Base-by-base conservation (phyloP, 2,888 invertebrate genomes). In the Pandemis corylana region DNA sequence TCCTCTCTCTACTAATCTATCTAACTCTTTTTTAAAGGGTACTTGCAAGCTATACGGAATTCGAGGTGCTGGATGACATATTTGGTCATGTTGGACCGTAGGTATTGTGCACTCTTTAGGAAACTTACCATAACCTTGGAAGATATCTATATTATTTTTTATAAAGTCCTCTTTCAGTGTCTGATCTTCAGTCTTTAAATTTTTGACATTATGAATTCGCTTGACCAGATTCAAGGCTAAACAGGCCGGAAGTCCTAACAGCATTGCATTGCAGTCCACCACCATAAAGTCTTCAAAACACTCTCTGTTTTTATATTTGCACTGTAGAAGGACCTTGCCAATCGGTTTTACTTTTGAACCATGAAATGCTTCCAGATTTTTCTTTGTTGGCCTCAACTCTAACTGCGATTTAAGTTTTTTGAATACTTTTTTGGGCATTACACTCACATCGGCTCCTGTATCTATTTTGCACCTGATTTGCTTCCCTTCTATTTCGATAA, bases 391-490 rank as follows among this genome's bases (percentile, higher is more conserved):
- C 42, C 46, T 68, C 28, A 68, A n/a, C 13, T 59, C 2, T n/a
- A 59, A 59, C 1, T 61, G n/a, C 9, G 61, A 20, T 6, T 36
- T 7, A 4, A 56, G 13, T 2, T 49, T 46, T n/a, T 68, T 10
- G 28, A 61, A 68, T 5, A 61, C 13, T 44, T 6, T 61, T 13
- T 10, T 9, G 9, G 77, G 74, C 78, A 78, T 75, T 12, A 77
- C 66, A 65, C 76, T 78, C 0, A 78, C 68, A 53, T 78, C 78
- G 6, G 76, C 76, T 53, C 78, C 78, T 10, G 73, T 77, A 49
- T 78, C 77, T n/a, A 77, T 64, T 44, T 71, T 73, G 53, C 76
- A 77, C n/a, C 66, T 61, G n/a, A 77, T 53, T 36, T 28, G 61
- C 41, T 77, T 80, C 77, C 67, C 15, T 36, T 61, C 59, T 12